These are phyloP conservation scores for Teleopsis dalmanni DNA, from an alignment of 1,140 invertebrate genomes.

Conservation along the genomic window DNA sequence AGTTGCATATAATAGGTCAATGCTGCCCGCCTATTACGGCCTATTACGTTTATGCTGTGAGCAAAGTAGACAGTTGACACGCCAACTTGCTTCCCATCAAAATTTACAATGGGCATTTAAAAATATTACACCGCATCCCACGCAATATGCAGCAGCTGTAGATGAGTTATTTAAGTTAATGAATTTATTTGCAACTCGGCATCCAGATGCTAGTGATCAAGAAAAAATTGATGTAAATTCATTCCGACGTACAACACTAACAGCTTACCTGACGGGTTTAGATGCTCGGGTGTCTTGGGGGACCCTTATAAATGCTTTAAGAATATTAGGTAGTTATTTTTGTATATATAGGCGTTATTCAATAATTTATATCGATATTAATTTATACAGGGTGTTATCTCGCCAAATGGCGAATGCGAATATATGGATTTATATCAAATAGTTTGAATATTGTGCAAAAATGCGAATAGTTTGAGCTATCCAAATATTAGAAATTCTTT, in stretches of 20 bases:
- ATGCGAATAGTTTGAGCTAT: too few relatives aligned
- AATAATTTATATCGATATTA: not conserved
- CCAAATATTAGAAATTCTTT: too few relatives aligned
- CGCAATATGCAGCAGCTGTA: conserved; percentile 82
- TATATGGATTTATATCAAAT: too few relatives aligned
- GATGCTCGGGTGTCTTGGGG: conserved; percentile 51
- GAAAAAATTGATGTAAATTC: conserved; percentile 72
- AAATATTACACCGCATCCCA: conserved; percentile 88
- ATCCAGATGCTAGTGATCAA: conserved; percentile 68
- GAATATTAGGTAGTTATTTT: conserved; percentile 65
- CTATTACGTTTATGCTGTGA: conserved; percentile 82
- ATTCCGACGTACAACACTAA: conserved; percentile 74
- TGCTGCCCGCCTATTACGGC: conserved; percentile 92
- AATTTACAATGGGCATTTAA: conserved; percentile 95
- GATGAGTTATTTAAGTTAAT: conserved; percentile 86
- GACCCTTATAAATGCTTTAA: conserved; percentile 79
- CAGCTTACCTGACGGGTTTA: conserved; percentile 68
- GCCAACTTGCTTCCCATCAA: conserved; percentile 81
- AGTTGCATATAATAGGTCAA: conserved; percentile 83
- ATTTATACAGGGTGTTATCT: too few relatives aligned
- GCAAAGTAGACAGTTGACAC: conserved; percentile 74
- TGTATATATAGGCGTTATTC: not conserved
- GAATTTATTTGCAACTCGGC: conserved; percentile 70
- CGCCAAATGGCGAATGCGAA: not conserved
- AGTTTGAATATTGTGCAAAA: too few relatives aligned